These are phyloP conservation scores for Drymonia ruficornis DNA, from an alignment of 2,888 invertebrate species.

Conservation along the genomic window DNA sequence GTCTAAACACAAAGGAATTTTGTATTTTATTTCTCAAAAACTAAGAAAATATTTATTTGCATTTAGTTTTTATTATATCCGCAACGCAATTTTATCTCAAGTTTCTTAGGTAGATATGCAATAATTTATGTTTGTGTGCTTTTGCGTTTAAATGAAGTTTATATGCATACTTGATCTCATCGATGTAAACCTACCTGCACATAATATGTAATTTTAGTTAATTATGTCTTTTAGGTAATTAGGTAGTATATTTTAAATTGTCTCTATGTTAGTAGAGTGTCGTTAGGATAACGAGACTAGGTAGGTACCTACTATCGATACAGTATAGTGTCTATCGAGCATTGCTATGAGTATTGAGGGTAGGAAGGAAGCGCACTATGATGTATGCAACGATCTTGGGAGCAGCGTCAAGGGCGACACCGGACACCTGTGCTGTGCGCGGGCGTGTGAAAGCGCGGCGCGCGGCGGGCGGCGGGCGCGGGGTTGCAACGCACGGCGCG, in stretches of 20 bases:
- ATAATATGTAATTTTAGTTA: no score
- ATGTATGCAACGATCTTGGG: conserved; percentile 66
- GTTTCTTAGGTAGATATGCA: conserved; percentile 13
- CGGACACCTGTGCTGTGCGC: conserved; percentile 83
- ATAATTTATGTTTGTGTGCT: not conserved
- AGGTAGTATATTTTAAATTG: no score
- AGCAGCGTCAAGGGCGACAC: conserved; percentile 79
- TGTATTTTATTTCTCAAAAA: conserved; percentile 38
- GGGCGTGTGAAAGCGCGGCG: conserved; percentile 78
- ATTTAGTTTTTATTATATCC: conserved; percentile 28
- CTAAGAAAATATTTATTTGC: conserved; percentile 20
- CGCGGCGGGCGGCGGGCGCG: conserved; percentile 38
- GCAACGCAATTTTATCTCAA: conserved; percentile 18
- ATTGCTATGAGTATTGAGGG: conserved; percentile 1
- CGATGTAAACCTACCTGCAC: not conserved
- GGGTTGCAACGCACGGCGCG: conserved; percentile 77
- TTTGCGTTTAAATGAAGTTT: not conserved
- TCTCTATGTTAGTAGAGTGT: not conserved
- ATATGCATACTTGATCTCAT: not conserved
- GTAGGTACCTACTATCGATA: not conserved
- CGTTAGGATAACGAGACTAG: no score
- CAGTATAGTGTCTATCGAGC: not conserved
- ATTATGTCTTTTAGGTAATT: no score
- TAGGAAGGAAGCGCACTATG: conserved; percentile 24
- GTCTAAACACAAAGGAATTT: conserved; percentile 56